Evolutionary conservation across 2,113 vertebrate genomes (phyloP).

Genomic region (Malurus elegans): DNA sequence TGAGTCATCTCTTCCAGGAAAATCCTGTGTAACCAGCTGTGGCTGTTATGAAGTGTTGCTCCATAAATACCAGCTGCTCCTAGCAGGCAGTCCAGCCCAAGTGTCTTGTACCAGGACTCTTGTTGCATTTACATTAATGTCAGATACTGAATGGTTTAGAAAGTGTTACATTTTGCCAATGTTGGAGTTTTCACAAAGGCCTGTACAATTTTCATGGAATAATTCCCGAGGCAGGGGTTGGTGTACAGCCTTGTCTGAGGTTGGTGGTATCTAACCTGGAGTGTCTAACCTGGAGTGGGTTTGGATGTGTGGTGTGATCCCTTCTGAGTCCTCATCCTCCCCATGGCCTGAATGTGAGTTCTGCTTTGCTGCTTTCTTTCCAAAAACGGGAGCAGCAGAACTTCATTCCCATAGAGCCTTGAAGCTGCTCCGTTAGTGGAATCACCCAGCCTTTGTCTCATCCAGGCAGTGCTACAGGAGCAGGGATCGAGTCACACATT

Average conservation of each 20-base stretch:
- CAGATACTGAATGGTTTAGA: not conserved
- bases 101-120: not conserved
- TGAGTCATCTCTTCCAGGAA: not conserved
- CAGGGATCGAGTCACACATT: not conserved
- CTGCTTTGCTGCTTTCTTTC: not conserved
- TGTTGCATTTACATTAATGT: not conserved
- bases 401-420: accelerated
- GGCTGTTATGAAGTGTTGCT: constrained; percentile 21
- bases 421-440: not conserved
- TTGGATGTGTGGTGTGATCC: not conserved
- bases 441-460: not conserved
- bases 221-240: not conserved
- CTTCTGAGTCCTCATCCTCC: not conserved
- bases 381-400: not conserved
- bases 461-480: not conserved
- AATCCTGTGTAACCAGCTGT: constrained; percentile 8
- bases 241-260: not conserved
- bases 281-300: not conserved
- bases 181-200: not conserved
- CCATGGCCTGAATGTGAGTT: accelerated
- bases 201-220: not conserved
- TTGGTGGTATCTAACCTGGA: accelerated
- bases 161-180: not conserved
- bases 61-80: constrained; percentile 48
- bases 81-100: not conserved